Conservation (phyloP, 2,797 vertebrate genomes). For the Scolopax bukidnonensis region DNA sequence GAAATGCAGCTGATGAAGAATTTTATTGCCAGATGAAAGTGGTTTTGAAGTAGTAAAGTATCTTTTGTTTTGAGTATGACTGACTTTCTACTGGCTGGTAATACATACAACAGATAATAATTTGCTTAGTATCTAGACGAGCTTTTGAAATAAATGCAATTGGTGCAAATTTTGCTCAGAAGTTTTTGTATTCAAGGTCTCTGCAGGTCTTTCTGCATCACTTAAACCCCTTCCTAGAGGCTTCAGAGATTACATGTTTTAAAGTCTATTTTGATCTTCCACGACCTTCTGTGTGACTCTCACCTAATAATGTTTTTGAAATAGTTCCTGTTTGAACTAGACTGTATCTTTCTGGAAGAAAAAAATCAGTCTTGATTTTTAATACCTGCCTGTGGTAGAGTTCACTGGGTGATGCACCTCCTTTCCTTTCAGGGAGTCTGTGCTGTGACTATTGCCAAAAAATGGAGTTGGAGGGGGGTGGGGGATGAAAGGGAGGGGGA, state of each 20-base stretch:
- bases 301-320: not conserved
- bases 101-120: not conserved
- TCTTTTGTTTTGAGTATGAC: not conserved
- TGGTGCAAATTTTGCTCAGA: not conserved
- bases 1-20: not conserved
- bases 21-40: not conserved
- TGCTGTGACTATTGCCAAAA: not conserved
- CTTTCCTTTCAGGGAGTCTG: not conserved
- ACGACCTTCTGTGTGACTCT: not conserved
- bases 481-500: rapidly evolving
- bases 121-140: not conserved
- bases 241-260: not conserved
- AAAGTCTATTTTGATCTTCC: not conserved
- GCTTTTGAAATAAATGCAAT: not conserved
- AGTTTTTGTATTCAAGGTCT: not conserved
- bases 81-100: not conserved
- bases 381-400: not conserved
- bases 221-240: not conserved
- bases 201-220: not conserved
- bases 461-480: not conserved
- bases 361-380: not conserved
- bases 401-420: not conserved
- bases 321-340: not conserved
- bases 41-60: not conserved
- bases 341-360: not conserved